Evolutionary conservation across 2,113 vertebrate species (phyloP), one percentile per base, ranked within the genome.

Genomic region (Philantomba maxwellii): DNA sequence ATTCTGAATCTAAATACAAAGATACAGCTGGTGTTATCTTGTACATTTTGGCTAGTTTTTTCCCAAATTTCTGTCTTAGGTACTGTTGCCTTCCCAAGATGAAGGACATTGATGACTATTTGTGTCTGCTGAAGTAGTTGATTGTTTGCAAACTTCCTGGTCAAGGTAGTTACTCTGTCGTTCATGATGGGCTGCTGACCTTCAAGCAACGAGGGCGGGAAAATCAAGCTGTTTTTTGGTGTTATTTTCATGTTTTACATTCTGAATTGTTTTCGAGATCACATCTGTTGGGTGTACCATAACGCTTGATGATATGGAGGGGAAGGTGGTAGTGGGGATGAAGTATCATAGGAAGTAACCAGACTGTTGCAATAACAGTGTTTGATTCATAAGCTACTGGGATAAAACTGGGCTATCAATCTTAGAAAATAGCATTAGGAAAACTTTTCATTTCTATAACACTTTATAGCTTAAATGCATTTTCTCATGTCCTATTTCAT

Each of bases 121-220:
- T 99, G 99, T 99, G 99, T 99, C 89, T 99, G 99, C 98, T 99
- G 99, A 98, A 99, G 99, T 94, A 99, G 98, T 5, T 99, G 98
- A 98, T 99, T 99, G 47, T 99, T 99, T 99, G 99, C 99, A 97
- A 99, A 99, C 98, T 99, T 99, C 97, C 99, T 99, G 75, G 99
- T 99, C 98, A 99, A 98, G 95, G 99, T 99, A 25, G 99, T 99
- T 94, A 99, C 99, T 0, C 99, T 99, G 98, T 99, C 99, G 1
- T 99, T 99, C 99, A 6, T 30, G 26, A 78, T 5, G 45, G 45
- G 14, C 26, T 26, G 26, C 43, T 77, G 43, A 47, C 28, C 75
- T 28, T 77, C 75, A 77, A 17, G 25, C 26, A 47, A 14, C 25
- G 26, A 17, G 75, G 43, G 26, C 0, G 14, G 13, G 14, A 17